A percentile compares a stretch with the other conserved stretches of the same genome.
phyloP scores from a whole-genome alignment of 2,113 vertebrate species.

The Microcebus tavaratra region DNA sequence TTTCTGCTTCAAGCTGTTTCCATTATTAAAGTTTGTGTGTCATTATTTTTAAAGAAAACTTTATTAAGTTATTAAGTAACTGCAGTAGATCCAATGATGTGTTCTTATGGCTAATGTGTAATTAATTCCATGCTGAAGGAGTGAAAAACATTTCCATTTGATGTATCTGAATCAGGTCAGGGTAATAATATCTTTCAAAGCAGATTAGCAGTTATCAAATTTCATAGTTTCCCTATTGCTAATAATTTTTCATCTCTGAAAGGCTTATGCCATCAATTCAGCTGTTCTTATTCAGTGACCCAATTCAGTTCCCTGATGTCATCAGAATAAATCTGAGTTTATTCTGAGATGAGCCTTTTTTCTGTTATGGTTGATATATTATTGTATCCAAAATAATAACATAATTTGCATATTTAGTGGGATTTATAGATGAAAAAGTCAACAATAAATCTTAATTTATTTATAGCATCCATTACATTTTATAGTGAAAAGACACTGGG shows the following conservation, averaged over 20 bases:
- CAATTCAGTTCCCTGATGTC: neutral
- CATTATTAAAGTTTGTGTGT: neutral
- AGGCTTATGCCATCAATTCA: neutral
- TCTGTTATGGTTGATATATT: neutral
- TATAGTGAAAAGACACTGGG: neutral
- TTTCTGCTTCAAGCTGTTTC: neutral
- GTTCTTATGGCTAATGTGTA: neutral
- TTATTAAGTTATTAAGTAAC: neutral
- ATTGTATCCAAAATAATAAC: neutral
- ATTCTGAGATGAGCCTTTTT: neutral
- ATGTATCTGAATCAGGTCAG: neutral
- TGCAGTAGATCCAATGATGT: neutral
- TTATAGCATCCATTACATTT: neutral
- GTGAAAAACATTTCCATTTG: neutral
- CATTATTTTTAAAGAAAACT: neutral
- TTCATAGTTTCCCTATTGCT: neutral
- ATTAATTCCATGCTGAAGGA: neutral
- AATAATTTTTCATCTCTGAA: neutral
- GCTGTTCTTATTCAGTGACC: neutral
- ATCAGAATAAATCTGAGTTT: neutral
- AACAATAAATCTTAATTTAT: neutral
- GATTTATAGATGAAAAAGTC: neutral
- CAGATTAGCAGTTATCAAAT: neutral
- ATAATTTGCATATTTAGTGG: neutral
- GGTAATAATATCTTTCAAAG: neutral